Evolutionary conservation across 2,888 invertebrate genomes (phyloP).

Genomic region (Cremastinae sp.): DNA sequence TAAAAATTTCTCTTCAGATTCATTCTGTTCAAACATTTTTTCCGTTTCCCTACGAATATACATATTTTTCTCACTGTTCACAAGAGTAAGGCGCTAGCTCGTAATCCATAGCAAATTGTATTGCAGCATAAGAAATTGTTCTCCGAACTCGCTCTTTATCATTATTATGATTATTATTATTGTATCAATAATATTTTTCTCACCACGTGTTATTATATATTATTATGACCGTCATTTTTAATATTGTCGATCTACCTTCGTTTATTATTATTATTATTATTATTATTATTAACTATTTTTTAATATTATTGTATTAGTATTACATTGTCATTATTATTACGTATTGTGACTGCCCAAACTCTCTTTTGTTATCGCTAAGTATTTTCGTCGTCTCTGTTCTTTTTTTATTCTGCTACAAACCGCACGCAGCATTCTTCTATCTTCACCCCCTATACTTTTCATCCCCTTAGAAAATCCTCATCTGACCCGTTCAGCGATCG

Average conservation of each 20-base stretch:
- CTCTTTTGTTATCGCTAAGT: slow-evolving; percentile 48
- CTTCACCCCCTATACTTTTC: slow-evolving; percentile 7
- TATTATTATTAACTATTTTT: slow-evolving; percentile 32
- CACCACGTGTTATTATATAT: slow-evolving; percentile 55
- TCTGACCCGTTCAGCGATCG: slow-evolving; percentile 7
- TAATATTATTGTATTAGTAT: slow-evolving; percentile 4
- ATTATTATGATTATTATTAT: slow-evolving; percentile 64
- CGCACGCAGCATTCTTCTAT: slow-evolving; percentile 45
- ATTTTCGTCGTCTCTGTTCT: slow-evolving; percentile 29
- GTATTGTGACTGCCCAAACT: slow-evolving; percentile 48
- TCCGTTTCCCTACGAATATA: slow-evolving; percentile 29
- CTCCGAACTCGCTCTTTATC: slow-evolving; percentile 65
- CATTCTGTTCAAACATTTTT: slow-evolving; percentile 48
- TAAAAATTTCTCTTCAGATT: background rate
- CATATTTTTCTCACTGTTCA: slow-evolving; percentile 46
- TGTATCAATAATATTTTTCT: slow-evolving; percentile 58
- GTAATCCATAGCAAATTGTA: slow-evolving; percentile 66
- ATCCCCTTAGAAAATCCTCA: background rate
- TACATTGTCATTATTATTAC: slow-evolving; percentile 17
- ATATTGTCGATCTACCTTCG: slow-evolving; percentile 48
- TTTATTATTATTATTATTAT: slow-evolving; percentile 59
- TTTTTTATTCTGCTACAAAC: slow-evolving; percentile 19
- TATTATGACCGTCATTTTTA: slow-evolving; percentile 54
- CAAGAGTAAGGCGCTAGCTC: slow-evolving; percentile 63
- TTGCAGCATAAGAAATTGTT: slow-evolving; percentile 66